phyloP scores from a whole-genome alignment of 1,140 invertebrate species.

The Hydropsyche tenuis region DNA sequence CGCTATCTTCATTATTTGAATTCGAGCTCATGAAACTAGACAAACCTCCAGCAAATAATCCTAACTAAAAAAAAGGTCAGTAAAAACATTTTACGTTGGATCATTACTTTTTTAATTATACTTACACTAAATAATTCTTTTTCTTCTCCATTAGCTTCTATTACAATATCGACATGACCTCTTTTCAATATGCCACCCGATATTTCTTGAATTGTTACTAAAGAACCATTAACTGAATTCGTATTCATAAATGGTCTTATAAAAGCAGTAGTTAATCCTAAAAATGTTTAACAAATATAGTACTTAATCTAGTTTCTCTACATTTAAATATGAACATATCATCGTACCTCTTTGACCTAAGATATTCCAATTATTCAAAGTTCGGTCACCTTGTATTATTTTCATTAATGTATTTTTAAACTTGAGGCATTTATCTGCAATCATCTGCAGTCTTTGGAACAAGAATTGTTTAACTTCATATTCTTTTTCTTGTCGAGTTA shows the following conservation, averaged over 20 bases:
- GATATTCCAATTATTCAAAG: conserved; percentile 72
- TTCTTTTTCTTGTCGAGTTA: conserved; percentile 62
- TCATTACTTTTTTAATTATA: conserved; percentile 30
- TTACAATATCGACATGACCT: conserved; percentile 74
- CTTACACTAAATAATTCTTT: conserved; percentile 63
- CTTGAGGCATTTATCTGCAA: conserved; percentile 61
- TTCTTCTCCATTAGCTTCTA: conserved; percentile 63
- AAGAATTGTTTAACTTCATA: conserved; percentile 75
- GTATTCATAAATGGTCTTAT: conserved; percentile 67
- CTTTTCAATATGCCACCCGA: conserved; percentile 76
- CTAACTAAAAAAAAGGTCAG: conserved; percentile 63
- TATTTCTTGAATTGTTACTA: conserved; percentile 80
- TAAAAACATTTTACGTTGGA: too few species aligned
- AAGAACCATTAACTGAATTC: conserved; percentile 70
- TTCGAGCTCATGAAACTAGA: conserved; percentile 68
- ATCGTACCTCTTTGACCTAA: conserved; percentile 66
- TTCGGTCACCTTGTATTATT: conserved; percentile 56
- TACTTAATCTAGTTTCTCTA: background rate
- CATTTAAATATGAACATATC: background rate
- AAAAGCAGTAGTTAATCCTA: conserved; percentile 74
- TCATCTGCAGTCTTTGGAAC: conserved; percentile 68
- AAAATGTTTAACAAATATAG: background rate
- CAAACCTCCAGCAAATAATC: conserved; percentile 82
- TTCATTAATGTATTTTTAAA: conserved; percentile 58
- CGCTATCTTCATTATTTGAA: conserved; percentile 59